Evolutionary conservation across 2,888 invertebrate genomes (phyloP).

Genomic region (Troides aeacus): DNA sequence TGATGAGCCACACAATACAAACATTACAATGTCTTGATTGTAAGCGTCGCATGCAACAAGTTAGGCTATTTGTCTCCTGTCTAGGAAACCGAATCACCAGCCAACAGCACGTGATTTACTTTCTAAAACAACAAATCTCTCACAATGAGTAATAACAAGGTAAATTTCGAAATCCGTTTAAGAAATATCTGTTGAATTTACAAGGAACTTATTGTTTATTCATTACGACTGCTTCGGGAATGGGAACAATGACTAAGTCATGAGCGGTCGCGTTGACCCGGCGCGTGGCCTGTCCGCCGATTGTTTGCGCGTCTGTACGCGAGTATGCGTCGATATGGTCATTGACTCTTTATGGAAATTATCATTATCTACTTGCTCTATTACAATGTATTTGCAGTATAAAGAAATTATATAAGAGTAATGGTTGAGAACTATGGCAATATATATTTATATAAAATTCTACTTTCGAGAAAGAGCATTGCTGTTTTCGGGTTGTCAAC

Average conservation of each 20-base stretch:
- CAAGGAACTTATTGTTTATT: slow-evolving; percentile 33
- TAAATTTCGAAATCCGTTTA: slow-evolving; percentile 19
- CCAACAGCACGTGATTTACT: not conserved
- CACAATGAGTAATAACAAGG: slow-evolving; percentile 1
- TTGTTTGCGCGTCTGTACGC: slow-evolving; percentile 36
- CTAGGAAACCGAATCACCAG: no score
- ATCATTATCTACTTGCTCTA: no score
- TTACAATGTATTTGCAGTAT: no score
- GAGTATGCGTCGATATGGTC: slow-evolving; percentile 8
- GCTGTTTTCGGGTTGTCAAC: no score
- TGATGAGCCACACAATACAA: no score
- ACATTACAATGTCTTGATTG: no score
- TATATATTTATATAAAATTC: no score
- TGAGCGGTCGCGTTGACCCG: slow-evolving; percentile 35
- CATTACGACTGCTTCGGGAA: slow-evolving; percentile 31
- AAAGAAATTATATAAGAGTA: no score
- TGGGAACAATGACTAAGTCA: slow-evolving; percentile 40
- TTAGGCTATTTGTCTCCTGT: no score
- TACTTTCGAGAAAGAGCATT: no score
- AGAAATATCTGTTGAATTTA: slow-evolving; percentile 18
- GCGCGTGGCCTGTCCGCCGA: slow-evolving; percentile 31
- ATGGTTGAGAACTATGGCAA: no score
- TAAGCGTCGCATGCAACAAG: no score
- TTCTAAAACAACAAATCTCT: not conserved
- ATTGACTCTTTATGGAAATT: slow-evolving; percentile 1